These are phyloP conservation scores for Drosophila melanogaster DNA, from an alignment of 1,140 invertebrate species.

Conservation along the genomic window DNA sequence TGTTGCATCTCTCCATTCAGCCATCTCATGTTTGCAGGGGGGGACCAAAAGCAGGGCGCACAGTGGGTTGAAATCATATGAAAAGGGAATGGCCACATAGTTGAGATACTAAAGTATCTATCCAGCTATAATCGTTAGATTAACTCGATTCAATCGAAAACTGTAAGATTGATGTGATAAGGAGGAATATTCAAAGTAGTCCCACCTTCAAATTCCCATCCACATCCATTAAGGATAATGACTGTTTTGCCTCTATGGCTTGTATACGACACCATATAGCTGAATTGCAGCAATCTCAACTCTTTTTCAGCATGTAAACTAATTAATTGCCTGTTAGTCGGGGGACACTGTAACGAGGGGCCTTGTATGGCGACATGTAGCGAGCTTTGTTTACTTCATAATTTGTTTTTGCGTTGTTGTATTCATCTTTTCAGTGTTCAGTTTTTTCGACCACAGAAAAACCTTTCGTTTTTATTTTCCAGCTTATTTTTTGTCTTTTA, in stretches of 20 bases:
- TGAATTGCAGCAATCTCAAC: background rate
- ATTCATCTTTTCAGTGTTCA: conserved; percentile 26
- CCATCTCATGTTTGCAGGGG: conserved; percentile 34
- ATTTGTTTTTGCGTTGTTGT: conserved; percentile 57
- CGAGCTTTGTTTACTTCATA: conserved; percentile 70
- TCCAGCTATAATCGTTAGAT: no score
- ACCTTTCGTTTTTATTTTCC: conserved; percentile 57
- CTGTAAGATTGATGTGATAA: no score
- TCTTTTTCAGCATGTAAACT: background rate
- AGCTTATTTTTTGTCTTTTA: conserved; percentile 38
- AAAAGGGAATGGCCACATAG: background rate
- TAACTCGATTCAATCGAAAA: no score
- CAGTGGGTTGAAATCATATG: conserved; percentile 11
- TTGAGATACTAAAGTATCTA: no score
- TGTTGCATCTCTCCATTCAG: conserved; percentile 59
- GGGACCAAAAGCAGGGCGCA: conserved; percentile 22
- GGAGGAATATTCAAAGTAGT: no score
- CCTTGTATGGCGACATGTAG: conserved; percentile 50
- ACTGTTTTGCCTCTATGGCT: background rate
- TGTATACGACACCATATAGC: background rate
- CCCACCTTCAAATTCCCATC: no score
- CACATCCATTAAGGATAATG: background rate
- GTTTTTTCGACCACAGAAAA: conserved; percentile 51
- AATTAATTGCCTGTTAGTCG: conserved; percentile 1
- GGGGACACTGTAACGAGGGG: conserved; percentile 9